Evolutionary conservation across 2,888 invertebrate genomes (phyloP).

Genomic region (Papilio gigon): DNA sequence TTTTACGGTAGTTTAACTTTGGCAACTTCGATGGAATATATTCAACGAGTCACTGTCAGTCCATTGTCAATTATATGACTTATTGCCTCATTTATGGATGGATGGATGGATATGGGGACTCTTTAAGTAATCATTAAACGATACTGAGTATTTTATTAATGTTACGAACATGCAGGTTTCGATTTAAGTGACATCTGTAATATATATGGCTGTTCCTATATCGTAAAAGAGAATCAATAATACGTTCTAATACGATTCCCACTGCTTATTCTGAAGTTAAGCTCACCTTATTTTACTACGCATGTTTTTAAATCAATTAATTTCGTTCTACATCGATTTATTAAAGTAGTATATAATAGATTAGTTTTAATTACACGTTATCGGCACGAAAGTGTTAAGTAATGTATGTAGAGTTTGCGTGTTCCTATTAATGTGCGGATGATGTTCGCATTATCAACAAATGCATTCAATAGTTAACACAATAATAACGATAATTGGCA

Average conservation of each 20-base stretch:
- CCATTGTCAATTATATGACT: not conserved
- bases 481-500: not conserved
- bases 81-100: too few relatives aligned
- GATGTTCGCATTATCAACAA: not conserved
- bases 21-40: not conserved
- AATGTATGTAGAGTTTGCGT: slow-evolving; percentile 10
- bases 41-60: not conserved
- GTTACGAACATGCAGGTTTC: too few relatives aligned
- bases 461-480: not conserved
- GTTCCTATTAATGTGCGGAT: slow-evolving; percentile 5
- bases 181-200: too few relatives aligned
- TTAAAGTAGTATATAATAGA: not conserved
- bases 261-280: not conserved
- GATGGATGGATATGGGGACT: too few relatives aligned
- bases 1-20: too few relatives aligned
- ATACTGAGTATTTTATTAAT: too few relatives aligned
- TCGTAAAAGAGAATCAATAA: too few relatives aligned
- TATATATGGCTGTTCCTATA: too few relatives aligned
- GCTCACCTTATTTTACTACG: not conserved
- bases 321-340: not conserved
- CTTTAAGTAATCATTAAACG: too few relatives aligned
- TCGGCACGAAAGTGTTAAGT: slow-evolving; percentile 20
- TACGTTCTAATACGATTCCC: too few relatives aligned
- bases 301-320: slow-evolving; percentile 20
- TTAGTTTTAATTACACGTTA: slow-evolving; percentile 16